These are phyloP conservation scores for Eupithecia subfuscata DNA, from an alignment of 2,888 invertebrate genomes.

Conservation along the genomic window DNA sequence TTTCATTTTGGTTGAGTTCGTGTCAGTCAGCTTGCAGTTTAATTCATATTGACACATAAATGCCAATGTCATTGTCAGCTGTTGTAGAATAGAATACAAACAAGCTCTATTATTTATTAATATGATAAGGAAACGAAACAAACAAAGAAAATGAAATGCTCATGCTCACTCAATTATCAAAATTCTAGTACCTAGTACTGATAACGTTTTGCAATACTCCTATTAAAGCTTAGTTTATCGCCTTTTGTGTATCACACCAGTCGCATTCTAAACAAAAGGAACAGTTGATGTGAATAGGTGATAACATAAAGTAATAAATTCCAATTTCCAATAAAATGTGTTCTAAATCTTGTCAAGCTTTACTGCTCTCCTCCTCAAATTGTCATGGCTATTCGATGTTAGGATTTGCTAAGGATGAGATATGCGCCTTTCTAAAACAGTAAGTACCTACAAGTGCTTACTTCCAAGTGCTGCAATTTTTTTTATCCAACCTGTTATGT, in stretches of 20 bases:
- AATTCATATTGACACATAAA: no score
- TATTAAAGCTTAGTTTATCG: constrained; percentile 31
- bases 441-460: constrained; percentile 67
- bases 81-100: no score
- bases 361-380: constrained; percentile 88
- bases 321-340: constrained; percentile 25
- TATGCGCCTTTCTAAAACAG: constrained; percentile 85
- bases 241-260: constrained; percentile 13
- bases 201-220: neutral
- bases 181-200: no score
- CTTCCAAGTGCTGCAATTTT: neutral
- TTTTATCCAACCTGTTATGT: neutral
- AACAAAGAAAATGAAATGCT: no score
- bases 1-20: no score
- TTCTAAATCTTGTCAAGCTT: constrained; percentile 74
- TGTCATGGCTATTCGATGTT: constrained; percentile 87
- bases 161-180: no score
- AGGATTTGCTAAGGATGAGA: constrained; percentile 87
- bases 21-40: no score
- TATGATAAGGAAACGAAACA: no score
- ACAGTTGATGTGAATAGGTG: neutral
- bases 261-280: constrained; percentile 3
- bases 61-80: no score
- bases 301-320: neutral
- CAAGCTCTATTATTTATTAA: no score